These are phyloP conservation scores for Sesia bembeciformis DNA, from an alignment of 2,888 invertebrate species.

Conservation along the genomic window DNA sequence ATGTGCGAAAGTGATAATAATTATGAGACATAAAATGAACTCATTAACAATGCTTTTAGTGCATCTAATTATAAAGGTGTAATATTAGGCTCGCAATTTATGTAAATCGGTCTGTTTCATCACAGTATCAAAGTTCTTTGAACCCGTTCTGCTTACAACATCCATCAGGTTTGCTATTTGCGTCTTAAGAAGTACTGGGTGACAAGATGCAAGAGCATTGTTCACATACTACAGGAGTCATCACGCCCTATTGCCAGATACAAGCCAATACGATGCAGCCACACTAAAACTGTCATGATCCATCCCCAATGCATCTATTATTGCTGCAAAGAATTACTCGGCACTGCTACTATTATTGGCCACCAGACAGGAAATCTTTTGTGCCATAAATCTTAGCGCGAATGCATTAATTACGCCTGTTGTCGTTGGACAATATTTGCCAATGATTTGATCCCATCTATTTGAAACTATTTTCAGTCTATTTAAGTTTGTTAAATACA, in stretches of 20 bases:
- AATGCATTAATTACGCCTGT: slow-evolving; percentile 53
- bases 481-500: neutral
- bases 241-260: slow-evolving; percentile 51
- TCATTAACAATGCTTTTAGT: neutral
- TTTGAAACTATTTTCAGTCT: neutral
- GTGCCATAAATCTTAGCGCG: slow-evolving; percentile 58
- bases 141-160: slow-evolving; percentile 31
- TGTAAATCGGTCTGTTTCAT: neutral
- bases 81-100: neutral
- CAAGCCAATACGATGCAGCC: slow-evolving; percentile 32
- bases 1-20: slow-evolving; percentile 15
- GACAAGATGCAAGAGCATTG: slow-evolving; percentile 43
- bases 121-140: slow-evolving; percentile 30
- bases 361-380: slow-evolving; percentile 67
- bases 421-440: slow-evolving; percentile 52
- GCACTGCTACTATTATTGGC: slow-evolving; percentile 59
- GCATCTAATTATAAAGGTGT: neutral
- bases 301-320: slow-evolving; percentile 46
- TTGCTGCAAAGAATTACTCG: slow-evolving; percentile 50
- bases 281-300: slow-evolving; percentile 53
- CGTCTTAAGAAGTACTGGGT: slow-evolving; percentile 17
- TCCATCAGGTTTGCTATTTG: slow-evolving; percentile 45
- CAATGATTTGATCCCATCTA: slow-evolving; percentile 21
- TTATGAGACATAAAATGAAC: neutral
- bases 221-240: slow-evolving; percentile 64